Conservation (phyloP, 2,113 vertebrate genomes). For the Podarcis muralis region DNA sequence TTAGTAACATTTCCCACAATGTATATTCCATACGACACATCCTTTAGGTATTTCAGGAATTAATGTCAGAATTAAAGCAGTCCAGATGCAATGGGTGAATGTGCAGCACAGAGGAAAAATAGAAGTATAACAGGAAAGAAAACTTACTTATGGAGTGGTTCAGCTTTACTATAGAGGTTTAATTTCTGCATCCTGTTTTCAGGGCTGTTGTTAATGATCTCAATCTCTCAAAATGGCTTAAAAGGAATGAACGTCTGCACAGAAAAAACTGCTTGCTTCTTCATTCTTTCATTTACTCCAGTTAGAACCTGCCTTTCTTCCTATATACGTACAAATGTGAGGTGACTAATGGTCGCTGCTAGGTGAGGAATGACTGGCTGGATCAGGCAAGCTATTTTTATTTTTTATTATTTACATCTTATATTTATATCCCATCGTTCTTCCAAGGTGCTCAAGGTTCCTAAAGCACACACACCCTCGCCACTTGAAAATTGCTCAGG, state of each 20-base stretch:
- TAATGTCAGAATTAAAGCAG: slow-evolving; percentile 34
- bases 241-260: background rate
- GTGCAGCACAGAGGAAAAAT: background rate
- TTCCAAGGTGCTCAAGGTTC: no score
- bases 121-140: background rate
- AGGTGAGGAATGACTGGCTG: no score
- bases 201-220: background rate
- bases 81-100: background rate
- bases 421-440: no score
- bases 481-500: no score
- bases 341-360: background rate
- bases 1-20: slow-evolving; percentile 68
- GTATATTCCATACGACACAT: slow-evolving; percentile 31
- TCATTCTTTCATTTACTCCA: background rate
- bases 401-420: no score
- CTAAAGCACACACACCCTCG: no score
- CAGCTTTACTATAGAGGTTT: background rate
- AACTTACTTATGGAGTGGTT: background rate
- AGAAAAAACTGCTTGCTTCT: background rate
- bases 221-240: background rate
- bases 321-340: background rate
- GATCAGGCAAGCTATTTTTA: no score
- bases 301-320: background rate
- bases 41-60: slow-evolving; percentile 51
- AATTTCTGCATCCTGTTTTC: background rate